These are phyloP conservation scores for Hystrix cristata DNA, from an alignment of 2,113 vertebrate species.

Conservation along the genomic window DNA sequence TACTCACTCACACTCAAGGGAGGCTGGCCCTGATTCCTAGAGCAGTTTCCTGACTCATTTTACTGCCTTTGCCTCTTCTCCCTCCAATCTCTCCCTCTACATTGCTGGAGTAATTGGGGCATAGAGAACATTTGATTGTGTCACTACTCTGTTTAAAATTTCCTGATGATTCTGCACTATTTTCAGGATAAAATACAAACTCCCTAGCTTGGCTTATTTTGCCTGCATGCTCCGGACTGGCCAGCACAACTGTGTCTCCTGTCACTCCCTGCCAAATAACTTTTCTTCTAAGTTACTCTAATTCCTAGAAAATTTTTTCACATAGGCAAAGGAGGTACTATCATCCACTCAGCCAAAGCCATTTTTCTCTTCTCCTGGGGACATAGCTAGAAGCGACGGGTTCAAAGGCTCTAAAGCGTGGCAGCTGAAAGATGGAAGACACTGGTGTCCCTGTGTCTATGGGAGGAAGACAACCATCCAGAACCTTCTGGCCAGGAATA, in stretches of 20 bases:
- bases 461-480: neutral
- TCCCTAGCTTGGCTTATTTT: neutral
- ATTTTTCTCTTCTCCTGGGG: neutral
- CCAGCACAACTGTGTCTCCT: neutral
- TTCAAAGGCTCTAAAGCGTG: neutral
- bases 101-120: neutral
- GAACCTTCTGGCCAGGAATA: neutral
- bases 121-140: neutral
- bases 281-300: neutral
- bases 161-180: neutral
- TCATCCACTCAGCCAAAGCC: neutral
- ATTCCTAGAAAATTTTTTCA: neutral
- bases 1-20: neutral
- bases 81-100: neutral
- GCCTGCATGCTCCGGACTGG: too few species aligned
- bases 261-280: neutral
- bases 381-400: neutral
- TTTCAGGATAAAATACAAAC: neutral
- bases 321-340: neutral
- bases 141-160: neutral
- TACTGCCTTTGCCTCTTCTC: neutral
- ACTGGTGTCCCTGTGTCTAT: neutral
- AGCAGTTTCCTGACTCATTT: neutral
- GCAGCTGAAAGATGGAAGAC: neutral
- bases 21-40: neutral